Evolutionary conservation across 2,797 vertebrate genomes (phyloP), one percentile per base, ranked within the genome.

Genomic region (Silurus lanzhouensis): DNA sequence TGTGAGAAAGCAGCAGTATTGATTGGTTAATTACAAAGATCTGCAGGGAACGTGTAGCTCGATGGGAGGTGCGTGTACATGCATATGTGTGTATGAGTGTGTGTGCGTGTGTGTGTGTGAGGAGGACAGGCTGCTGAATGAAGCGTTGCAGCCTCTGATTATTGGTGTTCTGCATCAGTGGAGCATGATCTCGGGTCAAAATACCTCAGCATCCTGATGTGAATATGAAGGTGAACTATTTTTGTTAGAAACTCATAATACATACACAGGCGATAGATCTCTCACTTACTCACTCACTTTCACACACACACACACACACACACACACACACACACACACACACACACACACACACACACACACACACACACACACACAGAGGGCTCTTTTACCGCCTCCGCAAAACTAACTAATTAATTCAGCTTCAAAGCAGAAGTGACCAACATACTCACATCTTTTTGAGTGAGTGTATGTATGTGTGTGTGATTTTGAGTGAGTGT

Each of bases 11-110:
- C 46, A 64, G 22, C 5, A 14, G 84, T 87, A 87, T 88, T 82
- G 89, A 90, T 86, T 88, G 82, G 61, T 81, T 91, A 90, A 89
- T 90, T 91, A 88, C 67, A 70, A 71, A 72, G 81, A 86, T 88
- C 88, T 89, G 81, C 22, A 25, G 81, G 83, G 84, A 83, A 74
- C 67, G 61, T 82, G 63, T 25, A 63, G 87, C 83, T 90, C 79
- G 38, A 89, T 88, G 68, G 44, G 70, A 57, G 38, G 31, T 22
- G 31, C 31, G 71, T 72, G 25, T 76, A 48, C 27, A n/a, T 58
- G 68, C 74, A n/a, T 67, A 31, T 17, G 44, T 52, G 58, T 71
- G 10, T 52, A 67, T 17, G 60, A 7, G 31, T 10, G 44, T 10
- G 67, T 88, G 84, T 67, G 64, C 66, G 77, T 64, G 64, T 78